Conservation (phyloP, 2,113 vertebrate species). For the Halichoerus grypus region DNA sequence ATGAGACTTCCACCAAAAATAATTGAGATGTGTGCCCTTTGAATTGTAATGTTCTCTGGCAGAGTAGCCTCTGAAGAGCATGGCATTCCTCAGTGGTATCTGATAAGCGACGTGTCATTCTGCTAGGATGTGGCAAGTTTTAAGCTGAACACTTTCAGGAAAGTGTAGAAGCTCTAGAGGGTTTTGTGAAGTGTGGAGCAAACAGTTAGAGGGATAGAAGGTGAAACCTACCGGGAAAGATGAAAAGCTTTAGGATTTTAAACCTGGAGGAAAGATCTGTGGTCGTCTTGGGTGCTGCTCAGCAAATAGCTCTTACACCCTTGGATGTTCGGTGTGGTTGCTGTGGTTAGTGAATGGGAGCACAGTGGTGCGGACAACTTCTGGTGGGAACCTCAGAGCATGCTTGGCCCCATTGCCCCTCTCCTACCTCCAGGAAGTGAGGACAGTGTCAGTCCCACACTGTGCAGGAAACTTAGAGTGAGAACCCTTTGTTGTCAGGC, state of each 20-base stretch:
- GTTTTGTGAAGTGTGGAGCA: background rate
- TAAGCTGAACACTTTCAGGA: background rate
- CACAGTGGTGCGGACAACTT: background rate
- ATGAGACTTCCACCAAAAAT: background rate
- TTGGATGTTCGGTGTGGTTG: background rate
- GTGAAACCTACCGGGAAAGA: background rate
- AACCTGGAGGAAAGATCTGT: background rate
- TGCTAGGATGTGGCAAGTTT: background rate
- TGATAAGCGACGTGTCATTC: background rate
- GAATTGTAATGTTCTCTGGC: background rate
- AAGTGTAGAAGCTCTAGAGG: background rate
- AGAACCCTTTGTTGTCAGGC: background rate
- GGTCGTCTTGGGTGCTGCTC: accelerated
- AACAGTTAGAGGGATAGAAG: background rate
- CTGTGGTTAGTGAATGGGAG: background rate
- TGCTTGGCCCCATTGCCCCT: no score
- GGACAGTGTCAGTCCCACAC: background rate
- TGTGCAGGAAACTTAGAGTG: background rate
- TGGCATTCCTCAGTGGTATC: background rate
- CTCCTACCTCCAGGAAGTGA: background rate
- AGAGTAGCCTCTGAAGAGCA: background rate
- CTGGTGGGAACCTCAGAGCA: background rate
- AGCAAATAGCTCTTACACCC: background rate
- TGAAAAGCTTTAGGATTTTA: background rate
- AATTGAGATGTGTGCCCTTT: background rate